Evolutionary conservation across 1,140 invertebrate genomes (phyloP).

Genomic region (Drosophila funebris): DNA sequence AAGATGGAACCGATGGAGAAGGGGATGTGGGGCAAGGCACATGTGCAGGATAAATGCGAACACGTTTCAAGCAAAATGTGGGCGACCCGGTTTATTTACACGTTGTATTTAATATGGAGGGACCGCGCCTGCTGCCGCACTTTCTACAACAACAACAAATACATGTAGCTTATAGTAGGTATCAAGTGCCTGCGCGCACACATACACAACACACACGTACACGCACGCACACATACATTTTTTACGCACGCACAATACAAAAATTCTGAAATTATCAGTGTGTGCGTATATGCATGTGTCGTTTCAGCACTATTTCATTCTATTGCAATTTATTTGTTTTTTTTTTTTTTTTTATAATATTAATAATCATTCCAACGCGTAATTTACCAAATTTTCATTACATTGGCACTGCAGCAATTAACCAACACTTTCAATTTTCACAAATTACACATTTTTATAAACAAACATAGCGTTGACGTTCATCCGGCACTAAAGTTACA

Average conservation of each 20-base stretch:
- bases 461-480: constrained; percentile 16
- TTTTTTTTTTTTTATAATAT: constrained; percentile 23
- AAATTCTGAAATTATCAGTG: constrained; percentile 16
- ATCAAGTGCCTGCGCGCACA: constrained; percentile 45
- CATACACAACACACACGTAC: constrained; percentile 8
- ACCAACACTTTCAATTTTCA: constrained; percentile 31
- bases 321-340: too few relatives aligned
- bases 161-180: constrained; percentile 38
- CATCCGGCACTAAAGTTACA: constrained; percentile 9
- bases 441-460: constrained; percentile 18
- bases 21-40: background rate
- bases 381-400: constrained; percentile 23
- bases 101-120: constrained; percentile 26
- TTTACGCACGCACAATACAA: constrained; percentile 6
- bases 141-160: constrained; percentile 60
- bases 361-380: constrained; percentile 47
- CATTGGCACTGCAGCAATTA: constrained; percentile 3
- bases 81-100: constrained; percentile 76
- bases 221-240: constrained; percentile 7
- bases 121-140: constrained; percentile 64
- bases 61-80: constrained; percentile 36
- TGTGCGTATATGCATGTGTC: constrained; percentile 7
- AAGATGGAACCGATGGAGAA: background rate
- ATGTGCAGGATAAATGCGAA: constrained; percentile 20
- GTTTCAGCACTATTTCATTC: constrained; percentile 50